A percentile compares a stretch with the other conserved stretches of the same genome.
Conservation (phyloP, 1,140 invertebrate genomes). For the Thaumetopoea pityocampa region DNA sequence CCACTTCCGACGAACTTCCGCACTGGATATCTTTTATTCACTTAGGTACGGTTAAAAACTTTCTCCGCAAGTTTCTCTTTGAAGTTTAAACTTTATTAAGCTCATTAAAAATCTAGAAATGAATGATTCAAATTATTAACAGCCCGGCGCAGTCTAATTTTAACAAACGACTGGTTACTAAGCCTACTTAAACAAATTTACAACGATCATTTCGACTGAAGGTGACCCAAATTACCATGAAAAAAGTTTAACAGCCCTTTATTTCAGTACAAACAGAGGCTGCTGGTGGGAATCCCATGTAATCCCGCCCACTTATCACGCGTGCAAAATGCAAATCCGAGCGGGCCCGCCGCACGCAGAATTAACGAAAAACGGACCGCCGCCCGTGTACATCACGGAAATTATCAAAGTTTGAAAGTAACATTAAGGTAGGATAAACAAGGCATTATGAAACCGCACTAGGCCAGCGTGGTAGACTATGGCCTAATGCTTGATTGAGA, state of each 20-base stretch:
- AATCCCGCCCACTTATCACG: constrained; percentile 73
- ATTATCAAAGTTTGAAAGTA: constrained; percentile 60
- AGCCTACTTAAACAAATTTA: constrained; percentile 74
- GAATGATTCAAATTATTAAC: constrained; percentile 25
- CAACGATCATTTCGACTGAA: constrained; percentile 60
- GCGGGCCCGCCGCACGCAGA: constrained; percentile 49
- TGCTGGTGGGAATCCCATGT: constrained; percentile 69
- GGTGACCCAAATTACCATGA: constrained; percentile 74
- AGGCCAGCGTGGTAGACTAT: no score
- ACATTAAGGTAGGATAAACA: constrained; percentile 41
- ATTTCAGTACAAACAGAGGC: constrained; percentile 73
- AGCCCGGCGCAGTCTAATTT: constrained; percentile 42
- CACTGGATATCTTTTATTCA: constrained; percentile 36
- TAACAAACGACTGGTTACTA: constrained; percentile 42
- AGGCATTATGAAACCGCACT: constrained; percentile 27
- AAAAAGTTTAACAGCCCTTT: constrained; percentile 75
- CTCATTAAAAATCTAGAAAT: constrained; percentile 8
- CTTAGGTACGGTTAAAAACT: constrained; percentile 18
- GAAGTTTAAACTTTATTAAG: constrained; percentile 12
- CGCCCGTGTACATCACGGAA: constrained; percentile 48
- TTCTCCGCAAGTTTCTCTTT: constrained; percentile 12
- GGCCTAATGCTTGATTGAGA: no score
- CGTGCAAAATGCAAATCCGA: constrained; percentile 74
- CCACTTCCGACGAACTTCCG: constrained; percentile 38
- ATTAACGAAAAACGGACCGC: constrained; percentile 62